phyloP scores from a whole-genome alignment of 2,113 vertebrate species.

The Notiomystis cincta region DNA sequence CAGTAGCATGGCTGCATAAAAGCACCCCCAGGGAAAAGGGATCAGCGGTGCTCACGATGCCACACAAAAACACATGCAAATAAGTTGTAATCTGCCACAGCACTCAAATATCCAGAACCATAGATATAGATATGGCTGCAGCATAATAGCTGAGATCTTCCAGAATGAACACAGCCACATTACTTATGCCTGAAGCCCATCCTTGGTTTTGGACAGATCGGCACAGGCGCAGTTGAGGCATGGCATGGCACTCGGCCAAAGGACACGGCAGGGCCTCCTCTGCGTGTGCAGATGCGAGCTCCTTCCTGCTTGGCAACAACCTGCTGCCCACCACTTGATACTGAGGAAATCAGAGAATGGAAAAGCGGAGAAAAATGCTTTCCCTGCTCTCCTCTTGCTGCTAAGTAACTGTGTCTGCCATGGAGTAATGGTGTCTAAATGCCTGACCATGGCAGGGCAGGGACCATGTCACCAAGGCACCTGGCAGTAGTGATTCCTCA shows the following conservation, averaged over 20 bases:
- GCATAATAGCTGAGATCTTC: not conserved
- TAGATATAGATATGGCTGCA: not conserved
- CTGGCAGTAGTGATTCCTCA: not conserved
- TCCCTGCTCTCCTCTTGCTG: not conserved
- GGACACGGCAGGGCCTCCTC: not conserved
- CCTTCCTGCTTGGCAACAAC: not conserved
- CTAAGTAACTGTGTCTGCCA: not conserved
- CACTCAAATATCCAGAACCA: not conserved
- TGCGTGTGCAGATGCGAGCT: not conserved
- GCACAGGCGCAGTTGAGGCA: not conserved
- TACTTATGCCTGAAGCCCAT: not conserved
- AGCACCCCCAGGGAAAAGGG: not conserved
- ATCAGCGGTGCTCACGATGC: not conserved
- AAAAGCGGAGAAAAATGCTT: not conserved
- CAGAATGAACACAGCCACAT: not conserved
- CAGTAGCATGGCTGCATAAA: not conserved
- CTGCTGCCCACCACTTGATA: not conserved
- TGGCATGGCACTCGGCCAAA: not conserved
- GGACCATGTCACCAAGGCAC: not conserved
- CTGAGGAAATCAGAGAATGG: not conserved
- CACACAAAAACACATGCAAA: not conserved
- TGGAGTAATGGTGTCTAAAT: not conserved
- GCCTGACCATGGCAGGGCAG: fast-evolving
- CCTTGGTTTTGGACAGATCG: not conserved
- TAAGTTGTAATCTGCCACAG: not conserved